Evolutionary conservation across 2,797 vertebrate species (phyloP), one percentile per base, ranked within the genome.

Genomic region (Cephalopachus bancanus): DNA sequence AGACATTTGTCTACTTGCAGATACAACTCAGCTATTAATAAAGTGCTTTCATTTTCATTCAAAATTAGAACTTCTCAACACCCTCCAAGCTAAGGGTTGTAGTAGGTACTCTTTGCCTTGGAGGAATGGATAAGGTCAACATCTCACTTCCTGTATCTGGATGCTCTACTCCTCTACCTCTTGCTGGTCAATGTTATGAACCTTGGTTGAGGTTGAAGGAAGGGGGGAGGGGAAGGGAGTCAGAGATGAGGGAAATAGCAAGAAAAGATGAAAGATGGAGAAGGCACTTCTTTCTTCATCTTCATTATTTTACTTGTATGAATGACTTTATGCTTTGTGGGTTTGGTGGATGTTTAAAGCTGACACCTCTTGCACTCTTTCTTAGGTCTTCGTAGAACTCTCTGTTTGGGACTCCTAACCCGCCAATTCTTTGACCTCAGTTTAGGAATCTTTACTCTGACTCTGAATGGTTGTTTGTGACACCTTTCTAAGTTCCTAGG

Each of bases 51-150:
- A 37, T 51, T 30, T 81, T 20, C 24, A 24, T 17, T 90, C 28
- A 84, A 85, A 96, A 76, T 75, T 16, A 94, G n/a, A 89, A 72
- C 7, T 72, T 69, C 75, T 65, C 16, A 69, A 37, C 1, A 22
- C 20, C 3, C 5, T 62, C 10, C 10, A 28, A 67, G 20, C 10
- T 62, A 74, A 78, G 19, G 84, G 72, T 78, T 67, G 22, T 78
- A 33, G 64, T 37, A 59, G 11, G 3, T 22, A 49, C 17, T 71
- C 26, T 10, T 59, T 53, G 12, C 4, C 22, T 74, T 87, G 49
- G 60, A 7, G 2, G 7, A 44, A 89, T 28, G 4, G 4, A 0
- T n/a, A 2, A 83, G 14, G 33, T 80, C 51, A 93, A 15, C 3
- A 78, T 85, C 9, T 33, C 10, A 10, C 11, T 57, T 3, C 69